Evolutionary conservation across 1,140 invertebrate genomes (phyloP).

Genomic region (Brachystomella parvula): DNA sequence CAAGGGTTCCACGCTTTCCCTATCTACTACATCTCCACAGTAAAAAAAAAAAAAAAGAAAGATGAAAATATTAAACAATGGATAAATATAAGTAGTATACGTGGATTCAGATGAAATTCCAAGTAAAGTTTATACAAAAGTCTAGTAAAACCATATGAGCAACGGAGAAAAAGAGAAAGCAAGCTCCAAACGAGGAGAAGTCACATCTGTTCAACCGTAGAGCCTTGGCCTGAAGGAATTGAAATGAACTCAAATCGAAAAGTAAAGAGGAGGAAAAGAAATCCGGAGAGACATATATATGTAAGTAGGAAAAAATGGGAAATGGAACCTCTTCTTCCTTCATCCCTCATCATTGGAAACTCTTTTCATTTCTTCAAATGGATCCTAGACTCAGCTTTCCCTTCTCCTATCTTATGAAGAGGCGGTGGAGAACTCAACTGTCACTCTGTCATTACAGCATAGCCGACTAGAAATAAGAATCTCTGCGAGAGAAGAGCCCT

Average conservation of each 20-base stretch:
- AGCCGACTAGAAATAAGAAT: background rate
- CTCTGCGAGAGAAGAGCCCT: background rate
- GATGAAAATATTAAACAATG: too few species aligned
- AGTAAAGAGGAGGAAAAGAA: too few species aligned
- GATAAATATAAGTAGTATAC: too few species aligned
- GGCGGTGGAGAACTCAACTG: background rate
- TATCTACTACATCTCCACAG: too few species aligned
- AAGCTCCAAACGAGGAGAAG: too few species aligned
- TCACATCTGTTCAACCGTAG: too few species aligned
- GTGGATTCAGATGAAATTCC: too few species aligned
- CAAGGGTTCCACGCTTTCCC: too few species aligned
- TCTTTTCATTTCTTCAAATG: background rate
- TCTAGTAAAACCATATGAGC: conserved; percentile 4
- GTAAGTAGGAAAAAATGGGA: background rate
- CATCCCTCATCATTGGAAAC: background rate
- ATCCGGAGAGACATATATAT: background rate
- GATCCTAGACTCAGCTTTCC: too few species aligned
- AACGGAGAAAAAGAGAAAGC: background rate
- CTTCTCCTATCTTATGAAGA: background rate
- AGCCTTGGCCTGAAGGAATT: background rate
- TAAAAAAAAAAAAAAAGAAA: too few species aligned
- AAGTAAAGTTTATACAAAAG: too few species aligned
- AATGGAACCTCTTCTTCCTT: background rate
- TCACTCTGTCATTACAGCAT: background rate
- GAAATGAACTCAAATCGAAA: too few species aligned